Base-by-base conservation (phyloP, 2,113 vertebrate species). In the Myiozetetes cayanensis region DNA sequence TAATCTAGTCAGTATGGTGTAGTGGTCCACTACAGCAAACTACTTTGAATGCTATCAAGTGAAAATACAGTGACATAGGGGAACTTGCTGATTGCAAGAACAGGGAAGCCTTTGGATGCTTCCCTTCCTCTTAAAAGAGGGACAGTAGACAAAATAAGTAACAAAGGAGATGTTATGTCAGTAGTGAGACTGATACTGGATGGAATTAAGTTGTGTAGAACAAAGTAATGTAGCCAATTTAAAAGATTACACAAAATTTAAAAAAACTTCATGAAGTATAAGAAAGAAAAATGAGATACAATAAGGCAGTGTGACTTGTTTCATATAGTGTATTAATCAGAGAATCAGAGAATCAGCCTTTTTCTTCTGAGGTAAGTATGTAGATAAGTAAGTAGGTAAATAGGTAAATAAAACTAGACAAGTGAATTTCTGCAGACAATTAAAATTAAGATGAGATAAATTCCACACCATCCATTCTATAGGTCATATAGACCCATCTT, bases 381-480 rank as follows among this genome's bases (percentile, higher is more conserved):
- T 44, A 73, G 11, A 8, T 82, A 59, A 30, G 28, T 53, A 53
- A 33, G 31, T 59, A 35, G n/a, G 56, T 59, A 58, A n/a, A 23
- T 35, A 35, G 47, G 71, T 49, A 75, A 47, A 20, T 24, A 68
- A 87, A 93, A 76, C 3, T 18, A 68, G n/a, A 56, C 39, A 73
- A n/a, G 37, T 76, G 74, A 87, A 72, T 78, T 89, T 87, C 66
- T 87, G n/a, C 47, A 82, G 81, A 23, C 59, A 44, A 37, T 8
- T 87, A 80, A 91, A 85, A 91, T 46, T 71, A 89, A 56, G n/a
- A 47, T 27, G 20, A 91, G 27, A 70, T 10, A 65, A 89, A 72
- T 37, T 9, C 11, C 24, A 49, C 14, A 6, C 20, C 6, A 52
- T 23, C 31, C 0, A 0, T 49, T 56, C 37, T 35, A 14, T 6